Evolutionary conservation across 2,888 invertebrate genomes (phyloP).

Genomic region (Chymomyza fuscimana): DNA sequence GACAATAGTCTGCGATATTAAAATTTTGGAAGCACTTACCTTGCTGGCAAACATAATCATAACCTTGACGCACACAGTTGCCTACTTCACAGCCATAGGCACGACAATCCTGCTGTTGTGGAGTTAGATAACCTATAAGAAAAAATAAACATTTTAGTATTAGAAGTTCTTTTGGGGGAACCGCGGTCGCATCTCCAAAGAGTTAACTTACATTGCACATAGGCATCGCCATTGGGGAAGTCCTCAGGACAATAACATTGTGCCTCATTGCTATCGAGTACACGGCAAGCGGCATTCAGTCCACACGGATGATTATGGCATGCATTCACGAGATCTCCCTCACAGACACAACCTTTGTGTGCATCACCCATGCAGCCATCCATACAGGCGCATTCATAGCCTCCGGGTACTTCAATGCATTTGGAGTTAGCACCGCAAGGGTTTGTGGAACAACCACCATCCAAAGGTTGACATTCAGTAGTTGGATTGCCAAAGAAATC

Average conservation of each 20-base stretch:
- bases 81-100: constrained; percentile 91
- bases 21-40: constrained; percentile 75
- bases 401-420: constrained; percentile 88
- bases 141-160: neutral
- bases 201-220: constrained; percentile 88
- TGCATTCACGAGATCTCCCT: constrained; percentile 84
- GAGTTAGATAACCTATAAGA: constrained; percentile 69
- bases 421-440: constrained; percentile 92
- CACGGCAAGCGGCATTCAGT: constrained; percentile 89
- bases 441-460: constrained; percentile 87
- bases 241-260: constrained; percentile 92
- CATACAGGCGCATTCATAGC: constrained; percentile 90
- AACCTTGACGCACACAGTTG: constrained; percentile 91
- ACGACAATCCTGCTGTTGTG: constrained; percentile 86
- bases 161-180: no score
- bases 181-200: no score
- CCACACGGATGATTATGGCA: constrained; percentile 91
- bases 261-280: constrained; percentile 84
- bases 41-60: constrained; percentile 85
- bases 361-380: constrained; percentile 91
- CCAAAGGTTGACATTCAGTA: constrained; percentile 85
- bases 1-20: constrained; percentile 4
- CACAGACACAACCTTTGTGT: constrained; percentile 89
- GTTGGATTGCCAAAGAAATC: constrained; percentile 87
- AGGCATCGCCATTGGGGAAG: constrained; percentile 91